A percentile compares a stretch with the other conserved stretches of the same genome.
These are phyloP conservation scores for Boulengeromyrus knoepffleri DNA, from an alignment of 2,113 vertebrate species.

Conservation along the genomic window DNA sequence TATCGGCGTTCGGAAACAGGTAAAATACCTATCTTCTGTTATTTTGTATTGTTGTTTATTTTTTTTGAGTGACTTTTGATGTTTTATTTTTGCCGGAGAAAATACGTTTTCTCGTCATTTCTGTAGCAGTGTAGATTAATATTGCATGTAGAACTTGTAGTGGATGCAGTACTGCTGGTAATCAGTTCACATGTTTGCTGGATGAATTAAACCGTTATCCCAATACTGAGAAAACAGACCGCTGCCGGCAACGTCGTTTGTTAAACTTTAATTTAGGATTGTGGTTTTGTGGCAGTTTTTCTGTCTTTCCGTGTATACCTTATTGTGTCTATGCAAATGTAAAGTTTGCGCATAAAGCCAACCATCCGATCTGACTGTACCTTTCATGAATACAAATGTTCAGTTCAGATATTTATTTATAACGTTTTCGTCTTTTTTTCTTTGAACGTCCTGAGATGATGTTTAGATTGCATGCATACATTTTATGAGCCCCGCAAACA, in stretches of 20 bases:
- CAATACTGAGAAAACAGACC: neutral
- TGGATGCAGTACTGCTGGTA: neutral
- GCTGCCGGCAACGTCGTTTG: neutral
- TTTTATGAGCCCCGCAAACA: neutral
- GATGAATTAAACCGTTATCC: neutral
- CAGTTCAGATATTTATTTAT: neutral
- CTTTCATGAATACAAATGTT: neutral
- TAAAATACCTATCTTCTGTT: neutral
- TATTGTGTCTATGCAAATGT: neutral
- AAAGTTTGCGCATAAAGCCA: neutral
- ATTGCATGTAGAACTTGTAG: neutral
- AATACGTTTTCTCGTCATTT: neutral
- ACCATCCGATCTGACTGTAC: neutral
- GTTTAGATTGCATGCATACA: neutral
- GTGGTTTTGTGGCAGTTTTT: neutral
- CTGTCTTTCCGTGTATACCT: neutral
- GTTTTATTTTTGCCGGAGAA: neutral
- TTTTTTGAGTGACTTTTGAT: neutral
- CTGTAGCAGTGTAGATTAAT: neutral
- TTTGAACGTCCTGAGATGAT: neutral
- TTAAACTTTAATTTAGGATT: neutral
- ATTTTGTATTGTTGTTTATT: neutral
- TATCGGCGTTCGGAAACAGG: neutral
- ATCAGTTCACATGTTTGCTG: neutral
- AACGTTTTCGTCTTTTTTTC: neutral